Conservation (phyloP, 2,113 vertebrate genomes). For the Percina caprodes region DNA sequence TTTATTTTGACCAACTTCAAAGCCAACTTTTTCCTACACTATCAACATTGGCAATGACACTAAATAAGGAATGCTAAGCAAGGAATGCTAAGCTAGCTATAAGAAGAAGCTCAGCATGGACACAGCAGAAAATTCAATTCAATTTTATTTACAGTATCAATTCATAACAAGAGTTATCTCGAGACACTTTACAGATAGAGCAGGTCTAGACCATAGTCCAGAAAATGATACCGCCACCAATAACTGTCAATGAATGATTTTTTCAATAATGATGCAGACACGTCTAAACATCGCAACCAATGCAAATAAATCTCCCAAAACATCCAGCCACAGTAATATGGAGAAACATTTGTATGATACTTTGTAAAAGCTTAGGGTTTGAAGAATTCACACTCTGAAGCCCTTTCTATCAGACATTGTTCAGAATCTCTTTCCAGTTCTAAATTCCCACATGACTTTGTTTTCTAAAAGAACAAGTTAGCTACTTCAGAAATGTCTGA, state of each 20-base stretch:
- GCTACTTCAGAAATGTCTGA: constrained; percentile 36
- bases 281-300: not conserved
- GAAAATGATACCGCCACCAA: too few species aligned
- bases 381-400: not conserved
- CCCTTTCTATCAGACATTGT: not conserved
- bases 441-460: constrained; percentile 53
- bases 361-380: not conserved
- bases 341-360: not conserved
- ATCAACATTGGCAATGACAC: not conserved
- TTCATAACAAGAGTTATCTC: too few species aligned
- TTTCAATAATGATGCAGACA: not conserved
- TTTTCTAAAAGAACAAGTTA: constrained; percentile 47
- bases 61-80: not conserved
- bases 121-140: too few species aligned
- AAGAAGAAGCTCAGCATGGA: not conserved
- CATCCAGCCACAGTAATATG: not conserved
- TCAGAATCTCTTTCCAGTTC: constrained; percentile 13
- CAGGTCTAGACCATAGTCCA: too few species aligned
- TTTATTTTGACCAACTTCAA: not conserved
- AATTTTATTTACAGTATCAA: too few species aligned
- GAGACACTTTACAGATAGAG: too few species aligned
- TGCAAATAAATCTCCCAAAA: not conserved
- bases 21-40: constrained; percentile 5
- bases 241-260: not conserved
- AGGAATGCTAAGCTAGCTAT: not conserved